phyloP scores from a whole-genome alignment of 64 coral and sea anemone species.

The Montipora efflorescens region DNA sequence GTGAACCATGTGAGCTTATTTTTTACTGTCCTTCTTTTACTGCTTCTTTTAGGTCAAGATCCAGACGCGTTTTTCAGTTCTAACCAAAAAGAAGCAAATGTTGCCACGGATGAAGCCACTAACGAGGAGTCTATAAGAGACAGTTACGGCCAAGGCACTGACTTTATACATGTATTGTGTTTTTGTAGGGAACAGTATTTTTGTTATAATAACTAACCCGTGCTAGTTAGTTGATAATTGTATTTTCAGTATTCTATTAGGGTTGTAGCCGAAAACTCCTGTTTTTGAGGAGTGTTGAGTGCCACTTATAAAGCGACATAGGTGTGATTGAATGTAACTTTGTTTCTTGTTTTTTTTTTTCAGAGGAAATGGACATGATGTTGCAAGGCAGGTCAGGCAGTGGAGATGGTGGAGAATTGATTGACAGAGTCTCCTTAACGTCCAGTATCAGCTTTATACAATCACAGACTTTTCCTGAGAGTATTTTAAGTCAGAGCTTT shows the following conservation, averaged over 20 bases:
- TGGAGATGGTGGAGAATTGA: conserved; percentile 92
- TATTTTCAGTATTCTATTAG: too few species aligned
- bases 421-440: conserved; percentile 87
- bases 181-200: background rate
- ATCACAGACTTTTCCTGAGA: conserved; percentile 93
- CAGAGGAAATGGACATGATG: conserved; percentile 86
- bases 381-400: conserved; percentile 80
- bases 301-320: too few species aligned
- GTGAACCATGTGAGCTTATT: too few species aligned
- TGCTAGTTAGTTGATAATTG: too few species aligned
- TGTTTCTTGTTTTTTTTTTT: background rate
- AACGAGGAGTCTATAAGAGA: conserved; percentile 45
- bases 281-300: too few species aligned
- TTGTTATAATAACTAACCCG: too few species aligned
- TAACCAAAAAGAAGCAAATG: conserved; percentile 24
- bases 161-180: background rate
- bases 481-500: conserved; percentile 89
- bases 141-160: conserved; percentile 52
- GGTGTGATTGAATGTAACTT: too few species aligned
- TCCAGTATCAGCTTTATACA: conserved; percentile 94
- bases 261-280: too few species aligned
- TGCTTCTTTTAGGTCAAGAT: conserved; percentile 53
- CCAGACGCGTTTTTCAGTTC: conserved; percentile 81
- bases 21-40: too few species aligned
- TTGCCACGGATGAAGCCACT: background rate